Conservation (phyloP, 2,888 invertebrate genomes). For the Pasiphila rectangulata region DNA sequence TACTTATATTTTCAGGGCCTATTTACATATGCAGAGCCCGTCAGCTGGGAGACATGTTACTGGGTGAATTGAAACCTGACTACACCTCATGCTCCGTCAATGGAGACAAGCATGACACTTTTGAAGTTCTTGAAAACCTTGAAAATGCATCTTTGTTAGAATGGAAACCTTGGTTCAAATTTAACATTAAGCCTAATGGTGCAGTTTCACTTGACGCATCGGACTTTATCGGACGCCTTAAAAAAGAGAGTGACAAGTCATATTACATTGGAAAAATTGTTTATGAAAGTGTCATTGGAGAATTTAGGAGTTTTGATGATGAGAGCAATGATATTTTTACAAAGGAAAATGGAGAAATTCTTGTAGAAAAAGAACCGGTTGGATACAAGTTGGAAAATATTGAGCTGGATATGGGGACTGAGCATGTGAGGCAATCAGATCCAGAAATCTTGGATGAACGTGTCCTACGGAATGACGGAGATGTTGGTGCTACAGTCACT, state of each 20-base stretch:
- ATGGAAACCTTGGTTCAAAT: slow-evolving; percentile 89
- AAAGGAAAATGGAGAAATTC: slow-evolving; percentile 85
- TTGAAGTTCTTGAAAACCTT: slow-evolving; percentile 88
- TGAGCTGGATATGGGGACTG: slow-evolving; percentile 79
- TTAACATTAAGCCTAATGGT: slow-evolving; percentile 83
- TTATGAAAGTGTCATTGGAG: slow-evolving; percentile 84
- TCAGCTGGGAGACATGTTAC: slow-evolving; percentile 86
- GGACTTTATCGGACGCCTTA: slow-evolving; percentile 65
- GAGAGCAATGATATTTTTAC: slow-evolving; percentile 73
- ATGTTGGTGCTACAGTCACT: slow-evolving; percentile 82
- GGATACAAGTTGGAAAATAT: slow-evolving; percentile 87
- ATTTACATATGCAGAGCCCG: slow-evolving; percentile 88
- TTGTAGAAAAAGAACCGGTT: slow-evolving; percentile 90
- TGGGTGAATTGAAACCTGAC: slow-evolving; percentile 84
- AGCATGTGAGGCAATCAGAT: slow-evolving; percentile 70
- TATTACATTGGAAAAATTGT: slow-evolving; percentile 87
- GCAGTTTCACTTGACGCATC: slow-evolving; percentile 82
- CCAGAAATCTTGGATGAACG: slow-evolving; percentile 78
- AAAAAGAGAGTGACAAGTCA: slow-evolving; percentile 60
- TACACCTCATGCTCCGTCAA: slow-evolving; percentile 84
- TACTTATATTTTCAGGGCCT: slow-evolving; percentile 51
- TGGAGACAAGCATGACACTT: slow-evolving; percentile 80
- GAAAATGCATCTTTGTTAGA: slow-evolving; percentile 87
- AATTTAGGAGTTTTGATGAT: slow-evolving; percentile 84
- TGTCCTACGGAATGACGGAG: slow-evolving; percentile 77